phyloP scores from a whole-genome alignment of 37 sponge, comb jelly and placozoan genomes.

The Agelas oroides region DNA sequence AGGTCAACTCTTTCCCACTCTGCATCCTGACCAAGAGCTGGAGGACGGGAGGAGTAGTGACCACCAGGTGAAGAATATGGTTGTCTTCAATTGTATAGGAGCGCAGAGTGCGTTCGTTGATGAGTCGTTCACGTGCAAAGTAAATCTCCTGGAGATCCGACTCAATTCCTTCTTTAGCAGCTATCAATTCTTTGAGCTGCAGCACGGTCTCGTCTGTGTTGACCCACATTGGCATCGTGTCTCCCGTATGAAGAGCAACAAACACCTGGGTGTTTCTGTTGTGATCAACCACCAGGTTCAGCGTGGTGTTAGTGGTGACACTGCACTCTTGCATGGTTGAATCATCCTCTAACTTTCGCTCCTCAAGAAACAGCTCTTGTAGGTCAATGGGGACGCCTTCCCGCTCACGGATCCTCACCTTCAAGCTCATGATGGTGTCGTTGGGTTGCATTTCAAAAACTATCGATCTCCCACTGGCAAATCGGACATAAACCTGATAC shows the following conservation, averaged over 20 bases:
- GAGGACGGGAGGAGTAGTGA: conserved; percentile 13
- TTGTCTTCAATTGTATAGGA: conserved; percentile 39
- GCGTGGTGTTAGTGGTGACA: background rate
- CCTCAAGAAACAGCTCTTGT: conserved; percentile 15
- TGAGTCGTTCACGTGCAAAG: conserved; percentile 29
- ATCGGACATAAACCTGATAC: conserved; percentile 26
- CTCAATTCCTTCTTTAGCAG: background rate
- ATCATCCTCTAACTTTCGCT: background rate
- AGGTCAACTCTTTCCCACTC: background rate
- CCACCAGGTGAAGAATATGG: conserved; percentile 36
- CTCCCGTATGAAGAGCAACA: conserved; percentile 6
- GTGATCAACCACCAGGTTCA: conserved; percentile 20
- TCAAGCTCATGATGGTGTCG: conserved; percentile 52
- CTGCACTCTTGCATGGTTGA: conserved; percentile 26
- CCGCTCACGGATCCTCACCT: conserved; percentile 7
- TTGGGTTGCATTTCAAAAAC: conserved; percentile 32
- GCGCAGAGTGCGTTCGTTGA: conserved; percentile 25
- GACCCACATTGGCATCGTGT: conserved; percentile 49
- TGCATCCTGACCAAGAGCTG: conserved; percentile 5
- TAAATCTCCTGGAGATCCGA: conserved; percentile 28
- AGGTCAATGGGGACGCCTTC: conserved; percentile 29
- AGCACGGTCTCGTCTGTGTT: conserved; percentile 15
- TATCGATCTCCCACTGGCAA: conserved; percentile 5
- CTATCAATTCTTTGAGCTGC: conserved; percentile 40
- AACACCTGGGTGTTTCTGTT: conserved; percentile 38